Percentiles rank a stretch among this genome's conserved stretches.
Conservation (phyloP, 1,140 invertebrate species). For the Centruroides sculpturatus region DNA sequence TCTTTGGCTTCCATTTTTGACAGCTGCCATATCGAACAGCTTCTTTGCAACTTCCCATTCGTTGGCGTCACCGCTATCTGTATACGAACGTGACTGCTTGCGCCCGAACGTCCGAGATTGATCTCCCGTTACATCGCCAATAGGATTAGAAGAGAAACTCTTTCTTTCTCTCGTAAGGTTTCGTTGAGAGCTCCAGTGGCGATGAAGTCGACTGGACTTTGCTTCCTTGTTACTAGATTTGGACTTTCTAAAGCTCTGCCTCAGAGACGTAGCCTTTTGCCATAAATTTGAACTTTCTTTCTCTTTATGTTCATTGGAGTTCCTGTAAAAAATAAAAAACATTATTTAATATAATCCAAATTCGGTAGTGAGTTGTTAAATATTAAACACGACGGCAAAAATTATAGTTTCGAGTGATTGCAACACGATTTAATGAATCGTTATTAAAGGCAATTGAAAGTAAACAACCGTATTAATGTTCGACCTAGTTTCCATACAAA, state of each 20-base stretch:
- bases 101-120: conserved; percentile 1
- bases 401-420: too few relatives aligned
- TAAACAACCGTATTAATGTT: too few relatives aligned
- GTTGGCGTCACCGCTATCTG: conserved; percentile 1
- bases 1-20: background rate
- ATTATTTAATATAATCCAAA: too few relatives aligned
- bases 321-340: too few relatives aligned
- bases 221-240: conserved; percentile 5
- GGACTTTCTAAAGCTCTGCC: conserved; percentile 7
- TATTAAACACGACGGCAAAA: too few relatives aligned
- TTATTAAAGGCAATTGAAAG: too few relatives aligned
- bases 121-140: background rate
- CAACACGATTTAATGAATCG: too few relatives aligned
- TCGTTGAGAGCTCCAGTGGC: conserved; percentile 9
- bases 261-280: conserved; percentile 13
- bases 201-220: background rate
- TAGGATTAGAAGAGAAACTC: conserved; percentile 1
- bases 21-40: background rate
- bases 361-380: too few relatives aligned
- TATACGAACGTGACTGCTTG: conserved; percentile 6
- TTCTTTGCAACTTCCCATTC: background rate
- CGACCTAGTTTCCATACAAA: too few relatives aligned
- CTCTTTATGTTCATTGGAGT: too few relatives aligned
- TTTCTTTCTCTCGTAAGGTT: conserved; percentile 6
- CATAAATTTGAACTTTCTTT: conserved; percentile 9